Conservation (phyloP, 2,888 invertebrate species). For the Catocala sponsa region DNA sequence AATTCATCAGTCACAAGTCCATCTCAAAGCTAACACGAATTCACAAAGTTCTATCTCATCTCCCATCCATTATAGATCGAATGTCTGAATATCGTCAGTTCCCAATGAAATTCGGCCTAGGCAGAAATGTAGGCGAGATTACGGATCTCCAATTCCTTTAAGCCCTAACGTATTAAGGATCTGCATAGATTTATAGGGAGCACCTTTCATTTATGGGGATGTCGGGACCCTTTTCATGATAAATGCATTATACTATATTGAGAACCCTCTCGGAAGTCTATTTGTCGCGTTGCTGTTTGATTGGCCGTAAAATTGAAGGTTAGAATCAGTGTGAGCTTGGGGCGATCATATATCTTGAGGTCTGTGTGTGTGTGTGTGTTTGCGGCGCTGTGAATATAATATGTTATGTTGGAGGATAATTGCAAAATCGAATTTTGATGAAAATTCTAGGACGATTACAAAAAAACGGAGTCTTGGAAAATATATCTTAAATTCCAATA, state of each 20-base stretch:
- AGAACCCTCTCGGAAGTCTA: slow-evolving; percentile 28
- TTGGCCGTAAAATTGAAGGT: slow-evolving; percentile 49
- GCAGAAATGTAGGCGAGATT: slow-evolving; percentile 23
- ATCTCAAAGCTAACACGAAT: slow-evolving; percentile 29
- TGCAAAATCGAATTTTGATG: no score
- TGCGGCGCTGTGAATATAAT: no score
- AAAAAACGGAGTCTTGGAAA: no score
- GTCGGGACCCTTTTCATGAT: slow-evolving; percentile 45
- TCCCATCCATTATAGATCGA: slow-evolving; percentile 31
- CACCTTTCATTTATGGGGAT: slow-evolving; percentile 49
- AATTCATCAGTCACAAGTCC: slow-evolving; percentile 24
- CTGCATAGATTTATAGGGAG: slow-evolving; percentile 48
- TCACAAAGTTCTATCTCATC: slow-evolving; percentile 37
- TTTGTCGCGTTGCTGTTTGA: slow-evolving; percentile 45
- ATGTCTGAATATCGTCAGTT: slow-evolving; percentile 28
- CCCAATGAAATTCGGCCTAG: slow-evolving; percentile 33
- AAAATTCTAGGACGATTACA: no score
- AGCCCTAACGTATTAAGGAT: slow-evolving; percentile 48
- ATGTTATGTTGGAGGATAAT: not conserved
- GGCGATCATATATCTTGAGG: slow-evolving; percentile 4
- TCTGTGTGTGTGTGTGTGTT: not conserved
- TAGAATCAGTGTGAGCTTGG: slow-evolving; percentile 14
- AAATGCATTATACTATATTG: slow-evolving; percentile 49
- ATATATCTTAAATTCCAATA: no score
- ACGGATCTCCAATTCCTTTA: slow-evolving; percentile 37